Evolutionary conservation across 2,888 invertebrate species (phyloP).

Genomic region (Agrotis ipsilon): DNA sequence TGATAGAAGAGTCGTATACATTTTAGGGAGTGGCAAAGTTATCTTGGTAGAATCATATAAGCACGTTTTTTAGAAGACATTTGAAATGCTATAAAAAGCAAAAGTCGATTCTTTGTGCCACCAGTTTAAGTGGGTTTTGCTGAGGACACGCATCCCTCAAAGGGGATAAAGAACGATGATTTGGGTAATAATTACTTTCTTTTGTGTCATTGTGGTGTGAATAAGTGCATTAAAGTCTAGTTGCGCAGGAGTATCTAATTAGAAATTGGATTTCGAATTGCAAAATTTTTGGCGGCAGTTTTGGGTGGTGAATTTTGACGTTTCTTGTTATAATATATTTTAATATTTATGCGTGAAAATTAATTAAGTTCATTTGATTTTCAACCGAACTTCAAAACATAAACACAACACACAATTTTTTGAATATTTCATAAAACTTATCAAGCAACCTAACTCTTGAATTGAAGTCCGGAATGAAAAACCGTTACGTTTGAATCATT

Average conservation of each 20-base stretch:
- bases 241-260: constrained; percentile 28
- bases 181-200: constrained; percentile 77
- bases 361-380: no score
- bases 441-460: rapidly evolving
- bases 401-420: no score
- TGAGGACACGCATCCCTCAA: constrained; percentile 72
- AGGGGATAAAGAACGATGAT: constrained; percentile 74
- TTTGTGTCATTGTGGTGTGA: constrained; percentile 67
- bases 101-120: constrained; percentile 74
- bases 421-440: neutral
- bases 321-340: neutral
- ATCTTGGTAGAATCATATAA: constrained; percentile 70
- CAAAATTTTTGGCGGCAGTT: neutral
- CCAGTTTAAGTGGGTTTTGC: constrained; percentile 81
- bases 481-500: constrained; percentile 22
- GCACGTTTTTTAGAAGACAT: constrained; percentile 86
- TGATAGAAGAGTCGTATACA: constrained; percentile 33
- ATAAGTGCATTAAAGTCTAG: constrained; percentile 58
- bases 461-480: neutral
- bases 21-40: constrained; percentile 54
- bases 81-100: constrained; percentile 85
- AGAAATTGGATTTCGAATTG: constrained; percentile 21
- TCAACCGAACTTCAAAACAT: no score
- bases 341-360: no score
- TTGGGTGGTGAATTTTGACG: constrained; percentile 22